A percentile compares a stretch with the other conserved stretches of the same genome.
These are phyloP conservation scores for Drosophila quinaria DNA, from an alignment of 2,888 invertebrate genomes.

Conservation along the genomic window DNA sequence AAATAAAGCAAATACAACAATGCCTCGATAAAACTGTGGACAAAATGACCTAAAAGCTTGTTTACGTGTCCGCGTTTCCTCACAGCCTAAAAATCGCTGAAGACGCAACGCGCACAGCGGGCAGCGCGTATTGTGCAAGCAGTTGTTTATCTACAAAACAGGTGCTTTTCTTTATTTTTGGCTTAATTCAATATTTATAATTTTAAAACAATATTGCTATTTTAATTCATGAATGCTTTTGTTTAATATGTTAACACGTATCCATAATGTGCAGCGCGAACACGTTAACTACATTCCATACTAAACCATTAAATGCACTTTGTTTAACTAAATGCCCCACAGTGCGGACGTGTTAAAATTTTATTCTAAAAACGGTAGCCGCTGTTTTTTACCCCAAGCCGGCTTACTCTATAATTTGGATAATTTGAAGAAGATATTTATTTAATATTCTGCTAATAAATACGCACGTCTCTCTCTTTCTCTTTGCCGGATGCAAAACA, in stretches of 20 bases:
- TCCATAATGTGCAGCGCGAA: neutral
- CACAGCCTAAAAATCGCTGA: conserved; percentile 38
- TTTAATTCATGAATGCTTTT: neutral
- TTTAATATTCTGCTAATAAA: conserved; percentile 10
- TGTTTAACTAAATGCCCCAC: neutral
- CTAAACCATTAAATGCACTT: neutral
- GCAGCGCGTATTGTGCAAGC: conserved; percentile 27
- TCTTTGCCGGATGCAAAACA: neutral
- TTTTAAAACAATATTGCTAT: neutral
- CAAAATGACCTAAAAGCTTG: conserved; percentile 66
- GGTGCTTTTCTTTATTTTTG: conserved; percentile 41
- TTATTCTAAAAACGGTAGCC: neutral
- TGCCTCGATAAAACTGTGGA: conserved; percentile 45
- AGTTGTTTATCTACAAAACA: conserved; percentile 44
- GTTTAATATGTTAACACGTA: conserved; percentile 1
- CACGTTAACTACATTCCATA: neutral
- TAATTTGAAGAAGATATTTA: neutral
- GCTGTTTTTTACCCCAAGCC: conserved; percentile 6
- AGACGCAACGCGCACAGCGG: conserved; percentile 44
- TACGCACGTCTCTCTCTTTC: conserved; percentile 3
- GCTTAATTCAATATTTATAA: neutral
- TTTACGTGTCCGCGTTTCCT: conserved; percentile 76
- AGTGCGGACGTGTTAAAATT: conserved; percentile 10
- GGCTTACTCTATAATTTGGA: neutral
- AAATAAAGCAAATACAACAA: conserved; percentile 34